Base-by-base conservation (phyloP, 2,113 vertebrate genomes). In the Percopsis transmontana region DNA sequence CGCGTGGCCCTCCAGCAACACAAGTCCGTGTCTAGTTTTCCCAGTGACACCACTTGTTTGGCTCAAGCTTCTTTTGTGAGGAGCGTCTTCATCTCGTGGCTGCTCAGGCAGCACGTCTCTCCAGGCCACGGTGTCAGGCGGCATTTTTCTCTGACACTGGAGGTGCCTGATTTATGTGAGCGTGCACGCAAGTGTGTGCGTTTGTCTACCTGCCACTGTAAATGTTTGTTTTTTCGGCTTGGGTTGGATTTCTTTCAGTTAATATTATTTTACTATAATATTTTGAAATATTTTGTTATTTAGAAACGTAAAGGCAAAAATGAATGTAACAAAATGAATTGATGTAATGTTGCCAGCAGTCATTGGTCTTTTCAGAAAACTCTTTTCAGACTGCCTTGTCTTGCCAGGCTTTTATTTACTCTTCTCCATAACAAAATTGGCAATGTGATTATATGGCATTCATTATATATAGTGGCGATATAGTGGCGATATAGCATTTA, bases 1-100 rank as follows among this genome's bases (percentile, higher is more conserved):
- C 88, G 79, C 27, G 39, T 64, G 70, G 85, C 85, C 88, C 87
- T 82, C 52, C 12, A 81, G 89, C 87, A 71, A 72, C 80, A 80
- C 77, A 68, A 83, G 86, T 82, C 79, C 50, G 66, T 66, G 21
- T 66, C 81, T 72, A 56, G 82, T 59, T 82, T 88, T 89, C 85
- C 87, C 69, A 75, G 84, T 82, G 87, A 88, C 86, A 83, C 79
- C 74, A 79, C 76, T 89, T 86, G 85, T 88, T 89, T 89, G 85
- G 87, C 79, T 83, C 77, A 70, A 68, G 81, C 81, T 85, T 77
- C 69, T 85, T 90, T 88, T 88, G 80, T 89, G 81, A 83, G 82
- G 72, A 85, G 82, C 83, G 84, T 89, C 87, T 88, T 90, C 81
- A 87, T 90, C 84, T 83, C 39, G 62, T 74, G 65, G 79, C 74